Base-by-base conservation (phyloP, 2,888 invertebrate species). In the Melolontha melolontha region DNA sequence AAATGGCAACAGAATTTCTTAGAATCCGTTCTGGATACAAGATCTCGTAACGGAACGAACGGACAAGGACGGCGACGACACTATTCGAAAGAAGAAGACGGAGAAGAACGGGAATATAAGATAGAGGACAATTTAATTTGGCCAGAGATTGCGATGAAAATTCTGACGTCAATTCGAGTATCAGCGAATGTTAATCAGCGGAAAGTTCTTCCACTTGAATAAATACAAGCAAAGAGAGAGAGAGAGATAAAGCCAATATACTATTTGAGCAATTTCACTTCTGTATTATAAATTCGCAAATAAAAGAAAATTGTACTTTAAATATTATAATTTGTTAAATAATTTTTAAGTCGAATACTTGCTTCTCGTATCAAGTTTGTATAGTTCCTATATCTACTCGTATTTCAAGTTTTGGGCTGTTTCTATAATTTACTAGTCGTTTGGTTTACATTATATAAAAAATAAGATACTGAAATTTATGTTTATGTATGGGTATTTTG, bases 101-200 rank as follows among this genome's bases (percentile, higher is more conserved):
- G 29, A 40, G 29, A 34, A 14, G 54, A 54, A 7, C 7, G 59
- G 42, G 47, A 59, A 44, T 59, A 44, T 34, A 54, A 54, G 54
- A 54, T 54, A 54, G 59, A 47, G 59, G 59, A 44, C 59, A 59
- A 59, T 59, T 59, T 59, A 59, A 59, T 59, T 59, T 59, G 59
- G 59, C 42, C 34, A 14, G 44, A 59, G 59, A 59, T 59, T 44
- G 59, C 59, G 59, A 59, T 47, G 59, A 59, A 59, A 59, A 47
- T 59, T 59, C 59, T 44, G 59, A 59, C 59, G 59, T 59, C 59
- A 47, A 44, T 59, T 59, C 16, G 44, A 41, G 55, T 59, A 59
- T 59, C 59, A 44, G 42, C 44, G 59, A 14, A 59, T 47, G 44
- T 59, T 59, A 59, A 59, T 59, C 59, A 59, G 29, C 7, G 34